These are phyloP conservation scores for Rattus norvegicus DNA, from an alignment of 2,113 vertebrate species.

Conservation along the genomic window GRCr8 NC_086039.1:145900001-145900500, in stretches of 20 bases:
- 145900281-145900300: background rate
- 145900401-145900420: background rate
- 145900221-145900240: background rate
- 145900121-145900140: background rate
- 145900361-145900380: background rate
- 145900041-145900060: background rate
- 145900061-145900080: background rate
- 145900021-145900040: no score
- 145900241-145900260: background rate
- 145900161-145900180: background rate
- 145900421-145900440: background rate
- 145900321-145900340: background rate
- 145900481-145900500: background rate
- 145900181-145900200: background rate
- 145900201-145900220: background rate
- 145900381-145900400: background rate
- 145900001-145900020: no score
- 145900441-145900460: background rate
- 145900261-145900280: background rate
- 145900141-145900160: background rate
- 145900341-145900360: background rate
- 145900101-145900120: background rate
- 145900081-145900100: background rate
- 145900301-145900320: background rate
- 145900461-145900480: background rate